Evolutionary conservation across 2,888 invertebrate genomes (phyloP), one percentile per base, ranked within the genome.

Genomic region (Galerucella pusilla): DNA sequence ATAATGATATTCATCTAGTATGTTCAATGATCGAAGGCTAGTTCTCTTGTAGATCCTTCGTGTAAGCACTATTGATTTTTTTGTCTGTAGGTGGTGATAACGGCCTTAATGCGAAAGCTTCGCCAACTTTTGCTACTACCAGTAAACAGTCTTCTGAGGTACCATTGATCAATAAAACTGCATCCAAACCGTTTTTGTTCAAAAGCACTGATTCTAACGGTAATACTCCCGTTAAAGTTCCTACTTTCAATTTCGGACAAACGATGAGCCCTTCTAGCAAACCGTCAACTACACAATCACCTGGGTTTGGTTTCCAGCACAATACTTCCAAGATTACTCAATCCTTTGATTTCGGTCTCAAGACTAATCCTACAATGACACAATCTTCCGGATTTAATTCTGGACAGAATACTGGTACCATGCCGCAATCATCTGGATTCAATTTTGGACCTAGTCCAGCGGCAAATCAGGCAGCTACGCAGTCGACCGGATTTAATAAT

Each of bases 371-470:
- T 9, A 11, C 59, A 28, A 49, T 20, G 52, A 54, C 14, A 25
- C 25, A 42, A 57, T 42, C 75, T 46, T 54, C 72, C 59, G 10
- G 57, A 49, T 74, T 66, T 49, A 46, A 67, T 68, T 73, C 77
- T 42, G 73, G 67, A 57, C 57, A 16, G 16, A 57, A 16, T 57
- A 20, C 57, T 20, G 20, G 20, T 16, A 16, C 73, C 70, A 71
- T 45, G 52, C n/a, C 20, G 14, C 45, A 57, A n/a, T 65, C 84
- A 57, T 73, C 75, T 74, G 83, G 75, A 12, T 88, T 88, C 68
- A 84, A 80, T 59, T 88, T 88, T 77, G 87, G 86, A 7, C 77
- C 80, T 82, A 77, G 83, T 78, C 64, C 83, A 78, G 35, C 82
- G 79, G 80, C 45, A 52, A 74, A 42, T 11, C 57, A 54, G 20